Evolutionary conservation across 2,113 vertebrate genomes (phyloP).

Genomic region (Leuciscus idus): DNA sequence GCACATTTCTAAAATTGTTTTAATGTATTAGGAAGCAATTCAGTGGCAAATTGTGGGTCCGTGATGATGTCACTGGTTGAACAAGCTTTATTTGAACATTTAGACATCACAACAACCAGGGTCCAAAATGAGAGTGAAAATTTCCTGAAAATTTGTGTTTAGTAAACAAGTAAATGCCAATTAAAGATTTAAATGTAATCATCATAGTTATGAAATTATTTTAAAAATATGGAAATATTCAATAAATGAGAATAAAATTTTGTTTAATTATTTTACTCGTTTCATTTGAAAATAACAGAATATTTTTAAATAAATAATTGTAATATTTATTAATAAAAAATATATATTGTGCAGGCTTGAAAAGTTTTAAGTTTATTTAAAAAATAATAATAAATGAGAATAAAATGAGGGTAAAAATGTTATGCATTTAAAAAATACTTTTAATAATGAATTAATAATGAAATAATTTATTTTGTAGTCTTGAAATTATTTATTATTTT

Average conservation of each 20-base stretch:
- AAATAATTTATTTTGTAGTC: not conserved
- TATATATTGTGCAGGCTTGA: not conserved
- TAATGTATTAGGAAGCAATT: not conserved
- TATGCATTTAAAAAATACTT: not conserved
- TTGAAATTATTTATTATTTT: not conserved
- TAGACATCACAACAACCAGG: not conserved
- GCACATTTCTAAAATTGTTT: not conserved
- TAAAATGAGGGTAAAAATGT: not conserved
- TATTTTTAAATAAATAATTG: not conserved
- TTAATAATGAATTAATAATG: not conserved
- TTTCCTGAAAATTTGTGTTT: no score
- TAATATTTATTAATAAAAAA: not conserved
- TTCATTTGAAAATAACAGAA: not conserved
- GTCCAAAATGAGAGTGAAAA: no score
- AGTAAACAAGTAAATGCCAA: no score
- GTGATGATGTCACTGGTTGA: constrained; percentile 2
- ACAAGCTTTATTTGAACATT: not conserved
- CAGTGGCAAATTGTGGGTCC: not conserved
- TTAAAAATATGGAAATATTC: no score
- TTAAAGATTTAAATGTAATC: no score
- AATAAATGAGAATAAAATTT: no score
- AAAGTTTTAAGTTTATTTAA: not conserved
- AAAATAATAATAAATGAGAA: not conserved
- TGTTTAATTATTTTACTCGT: not conserved
- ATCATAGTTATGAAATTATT: no score